phyloP scores from a whole-genome alignment of 2,797 vertebrate genomes.

The Acanthornis magna region DNA sequence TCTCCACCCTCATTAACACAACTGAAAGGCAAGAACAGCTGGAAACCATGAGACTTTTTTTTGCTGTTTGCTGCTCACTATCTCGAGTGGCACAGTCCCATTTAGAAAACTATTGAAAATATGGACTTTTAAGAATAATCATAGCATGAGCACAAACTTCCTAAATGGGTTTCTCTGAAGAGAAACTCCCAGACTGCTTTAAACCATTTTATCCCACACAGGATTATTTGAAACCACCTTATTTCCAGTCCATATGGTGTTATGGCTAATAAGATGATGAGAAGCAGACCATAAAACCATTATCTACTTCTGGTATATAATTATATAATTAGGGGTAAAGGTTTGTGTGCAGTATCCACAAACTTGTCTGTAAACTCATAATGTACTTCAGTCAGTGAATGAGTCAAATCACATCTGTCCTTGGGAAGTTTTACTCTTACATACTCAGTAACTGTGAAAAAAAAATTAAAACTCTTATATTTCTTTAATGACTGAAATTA shows the following conservation, averaged over 20 bases:
- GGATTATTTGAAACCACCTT: neutral
- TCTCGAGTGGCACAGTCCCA: too few relatives aligned
- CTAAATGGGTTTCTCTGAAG: neutral
- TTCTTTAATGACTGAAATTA: neutral
- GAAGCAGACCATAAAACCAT: neutral
- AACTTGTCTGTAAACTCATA: neutral
- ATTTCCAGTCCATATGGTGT: neutral
- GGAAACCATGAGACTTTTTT: neutral
- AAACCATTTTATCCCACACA: neutral
- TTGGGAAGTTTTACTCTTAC: neutral
- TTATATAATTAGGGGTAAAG: neutral
- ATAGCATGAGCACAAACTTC: neutral
- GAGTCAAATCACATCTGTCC: neutral
- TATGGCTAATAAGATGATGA: neutral
- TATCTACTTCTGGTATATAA: neutral
- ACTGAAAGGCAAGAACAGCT: neutral
- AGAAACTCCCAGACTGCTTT: neutral
- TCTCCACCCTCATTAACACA: neutral
- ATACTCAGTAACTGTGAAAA: neutral
- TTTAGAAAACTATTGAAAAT: neutral
- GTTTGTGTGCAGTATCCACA: neutral
- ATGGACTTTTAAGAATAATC: neutral
- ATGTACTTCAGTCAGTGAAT: neutral
- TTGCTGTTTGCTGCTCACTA: neutral
- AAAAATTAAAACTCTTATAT: neutral